A percentile compares a stretch with the other conserved stretches of the same genome.
Evolutionary conservation across 2,888 invertebrate species (phyloP).

Genomic region (Dryocosmus kuriphilus): DNA sequence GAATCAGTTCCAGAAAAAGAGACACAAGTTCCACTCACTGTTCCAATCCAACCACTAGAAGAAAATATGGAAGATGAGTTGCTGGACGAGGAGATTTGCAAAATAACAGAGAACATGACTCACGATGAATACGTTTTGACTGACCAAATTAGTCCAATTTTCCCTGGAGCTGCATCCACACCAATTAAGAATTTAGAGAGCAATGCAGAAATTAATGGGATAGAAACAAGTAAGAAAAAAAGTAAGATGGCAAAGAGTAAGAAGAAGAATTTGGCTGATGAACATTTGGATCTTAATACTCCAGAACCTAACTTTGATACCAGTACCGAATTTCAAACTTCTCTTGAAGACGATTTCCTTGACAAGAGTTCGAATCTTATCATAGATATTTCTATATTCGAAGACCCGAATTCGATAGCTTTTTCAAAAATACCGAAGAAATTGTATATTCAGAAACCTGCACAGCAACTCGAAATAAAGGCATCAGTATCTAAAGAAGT

Average conservation of each 20-base stretch:
- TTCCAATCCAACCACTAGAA: conserved; percentile 47
- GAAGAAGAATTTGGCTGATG: conserved; percentile 67
- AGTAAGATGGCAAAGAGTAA: conserved; percentile 52
- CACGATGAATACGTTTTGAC: conserved; percentile 75
- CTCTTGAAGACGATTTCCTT: conserved; percentile 7
- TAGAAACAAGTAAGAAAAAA: conserved; percentile 48
- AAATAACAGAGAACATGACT: conserved; percentile 76
- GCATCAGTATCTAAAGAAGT: not conserved
- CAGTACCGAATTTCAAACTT: conserved; percentile 8
- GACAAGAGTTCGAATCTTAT: not conserved
- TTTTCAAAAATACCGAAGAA: not conserved
- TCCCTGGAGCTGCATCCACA: conserved; percentile 63
- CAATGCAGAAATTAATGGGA: conserved; percentile 10
- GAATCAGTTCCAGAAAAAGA: conserved; percentile 24
- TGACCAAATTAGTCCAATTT: conserved; percentile 70
- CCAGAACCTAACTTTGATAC: conserved; percentile 39
- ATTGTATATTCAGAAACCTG: not conserved
- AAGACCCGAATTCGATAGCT: not conserved
- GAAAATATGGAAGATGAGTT: conserved; percentile 72
- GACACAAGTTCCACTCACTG: not conserved
- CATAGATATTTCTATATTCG: not conserved
- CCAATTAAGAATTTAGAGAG: conserved; percentile 48
- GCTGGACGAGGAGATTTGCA: conserved; percentile 75
- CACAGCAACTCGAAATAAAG: not conserved
- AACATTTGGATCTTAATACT: conserved; percentile 65